These are phyloP conservation scores for Salticus scenicus DNA, from an alignment of 2,888 invertebrate genomes.

Conservation along the genomic window DNA sequence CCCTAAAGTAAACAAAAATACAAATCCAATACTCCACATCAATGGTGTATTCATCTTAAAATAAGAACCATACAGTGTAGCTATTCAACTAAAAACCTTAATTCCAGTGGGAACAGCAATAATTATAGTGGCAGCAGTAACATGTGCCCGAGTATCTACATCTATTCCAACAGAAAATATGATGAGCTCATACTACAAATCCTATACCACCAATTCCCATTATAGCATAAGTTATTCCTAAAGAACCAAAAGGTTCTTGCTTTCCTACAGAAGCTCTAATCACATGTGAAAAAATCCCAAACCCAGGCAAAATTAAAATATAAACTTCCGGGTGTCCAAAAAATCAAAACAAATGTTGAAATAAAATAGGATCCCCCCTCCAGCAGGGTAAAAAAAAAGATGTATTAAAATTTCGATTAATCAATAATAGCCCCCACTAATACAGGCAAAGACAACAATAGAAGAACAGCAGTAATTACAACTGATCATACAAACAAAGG, in stretches of 20 bases:
- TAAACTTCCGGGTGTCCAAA: conserved; percentile 74
- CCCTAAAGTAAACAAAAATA: not conserved
- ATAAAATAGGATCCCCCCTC: conserved; percentile 8
- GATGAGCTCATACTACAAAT: conserved; percentile 89
- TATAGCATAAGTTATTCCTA: conserved; percentile 90
- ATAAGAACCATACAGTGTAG: too few relatives aligned
- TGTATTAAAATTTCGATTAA: conserved; percentile 83
- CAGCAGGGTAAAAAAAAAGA: not conserved
- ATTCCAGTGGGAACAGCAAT: conserved; percentile 90
- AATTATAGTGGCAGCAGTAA: conserved; percentile 89
- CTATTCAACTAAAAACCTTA: conserved; percentile 75
- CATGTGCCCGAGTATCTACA: conserved; percentile 88
- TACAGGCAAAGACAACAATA: conserved; percentile 84
- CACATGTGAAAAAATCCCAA: conserved; percentile 88
- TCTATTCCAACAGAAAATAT: conserved; percentile 89
- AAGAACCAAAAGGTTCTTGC: conserved; percentile 83
- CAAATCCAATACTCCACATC: not conserved
- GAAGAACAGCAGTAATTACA: conserved; percentile 80
- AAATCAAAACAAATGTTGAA: conserved; percentile 13
- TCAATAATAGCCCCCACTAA: conserved; percentile 87
- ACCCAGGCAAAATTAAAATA: conserved; percentile 88
- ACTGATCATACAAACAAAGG: conserved; percentile 86
- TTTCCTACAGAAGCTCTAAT: conserved; percentile 81
- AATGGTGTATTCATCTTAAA: not conserved
- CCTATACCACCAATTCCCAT: conserved; percentile 87